Conservation (phyloP, 1,140 invertebrate genomes). For the Holcopasites calliopsidis region DNA sequence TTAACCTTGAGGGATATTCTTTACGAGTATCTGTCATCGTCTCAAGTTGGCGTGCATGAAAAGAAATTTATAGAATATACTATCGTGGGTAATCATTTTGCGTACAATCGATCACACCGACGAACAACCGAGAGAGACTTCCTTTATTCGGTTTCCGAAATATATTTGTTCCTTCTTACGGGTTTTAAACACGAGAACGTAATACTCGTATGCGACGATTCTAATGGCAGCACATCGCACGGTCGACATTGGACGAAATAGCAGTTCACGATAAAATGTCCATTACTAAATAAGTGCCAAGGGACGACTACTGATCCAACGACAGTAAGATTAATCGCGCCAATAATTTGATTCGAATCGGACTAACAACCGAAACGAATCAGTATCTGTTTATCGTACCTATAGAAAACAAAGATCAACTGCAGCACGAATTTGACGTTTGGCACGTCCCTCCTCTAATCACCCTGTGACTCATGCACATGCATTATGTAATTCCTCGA, state of each 20-base stretch:
- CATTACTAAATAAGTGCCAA: too few relatives aligned
- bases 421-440: constrained; percentile 64
- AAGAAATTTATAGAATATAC: neutral
- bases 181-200: neutral
- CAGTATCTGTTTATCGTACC: constrained; percentile 33
- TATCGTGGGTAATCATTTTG: neutral
- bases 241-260: constrained; percentile 35
- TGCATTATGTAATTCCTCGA: constrained; percentile 68
- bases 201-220: constrained; percentile 8
- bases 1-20: constrained; percentile 39
- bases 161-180: neutral
- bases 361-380: too few relatives aligned
- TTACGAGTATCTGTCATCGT: constrained; percentile 27
- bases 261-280: constrained; percentile 2
- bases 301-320: neutral
- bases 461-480: constrained; percentile 66
- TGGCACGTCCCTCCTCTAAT: constrained; percentile 49
- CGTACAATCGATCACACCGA: neutral
- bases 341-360: neutral
- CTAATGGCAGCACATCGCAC: constrained; percentile 57
- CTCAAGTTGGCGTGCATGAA: neutral
- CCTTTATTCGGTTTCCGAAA: neutral
- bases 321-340: neutral
- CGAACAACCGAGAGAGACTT: neutral
- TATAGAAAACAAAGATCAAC: constrained; percentile 21